phyloP scores from a whole-genome alignment of 2,888 invertebrate genomes.

The Platycheirus rosarum region DNA sequence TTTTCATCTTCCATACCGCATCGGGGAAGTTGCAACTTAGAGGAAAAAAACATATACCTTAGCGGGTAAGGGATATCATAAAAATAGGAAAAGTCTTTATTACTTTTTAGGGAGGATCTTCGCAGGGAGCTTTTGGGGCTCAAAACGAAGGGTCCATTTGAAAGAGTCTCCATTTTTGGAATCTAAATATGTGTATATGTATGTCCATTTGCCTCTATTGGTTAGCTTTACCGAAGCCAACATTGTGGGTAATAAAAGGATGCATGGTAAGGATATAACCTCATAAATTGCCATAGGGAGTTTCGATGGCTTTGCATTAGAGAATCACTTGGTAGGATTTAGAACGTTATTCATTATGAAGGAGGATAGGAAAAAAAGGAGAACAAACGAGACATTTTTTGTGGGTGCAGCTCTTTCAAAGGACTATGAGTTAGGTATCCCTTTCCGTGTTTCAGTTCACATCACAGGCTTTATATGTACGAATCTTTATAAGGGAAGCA shows the following conservation, averaged over 20 bases:
- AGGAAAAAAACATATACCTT: not conserved
- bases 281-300: slow-evolving; percentile 66
- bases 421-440: slow-evolving; percentile 33
- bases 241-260: slow-evolving; percentile 52
- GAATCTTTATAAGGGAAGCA: not conserved
- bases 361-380: not conserved
- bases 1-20: slow-evolving; percentile 54
- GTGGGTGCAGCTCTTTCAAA: slow-evolving; percentile 36
- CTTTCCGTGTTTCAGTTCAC: slow-evolving; percentile 21
- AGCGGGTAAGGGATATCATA: slow-evolving; percentile 55
- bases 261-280: slow-evolving; percentile 59
- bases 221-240: slow-evolving; percentile 8
- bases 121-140: not conserved
- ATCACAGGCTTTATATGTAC: not conserved
- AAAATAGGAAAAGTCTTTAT: slow-evolving; percentile 68
- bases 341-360: slow-evolving; percentile 58
- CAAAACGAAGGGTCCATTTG: slow-evolving; percentile 29
- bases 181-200: slow-evolving; percentile 25
- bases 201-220: slow-evolving; percentile 7
- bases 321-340: slow-evolving; percentile 53
- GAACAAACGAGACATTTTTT: slow-evolving; percentile 16
- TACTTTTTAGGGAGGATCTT: slow-evolving; percentile 51
- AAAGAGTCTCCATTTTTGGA: slow-evolving; percentile 41
- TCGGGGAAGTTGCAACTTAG: slow-evolving; percentile 21
- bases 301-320: slow-evolving; percentile 56